A percentile compares a stretch with the other conserved stretches of the same genome.
phyloP scores from a whole-genome alignment of 2,113 vertebrate species.

The Labrus mixtus region DNA sequence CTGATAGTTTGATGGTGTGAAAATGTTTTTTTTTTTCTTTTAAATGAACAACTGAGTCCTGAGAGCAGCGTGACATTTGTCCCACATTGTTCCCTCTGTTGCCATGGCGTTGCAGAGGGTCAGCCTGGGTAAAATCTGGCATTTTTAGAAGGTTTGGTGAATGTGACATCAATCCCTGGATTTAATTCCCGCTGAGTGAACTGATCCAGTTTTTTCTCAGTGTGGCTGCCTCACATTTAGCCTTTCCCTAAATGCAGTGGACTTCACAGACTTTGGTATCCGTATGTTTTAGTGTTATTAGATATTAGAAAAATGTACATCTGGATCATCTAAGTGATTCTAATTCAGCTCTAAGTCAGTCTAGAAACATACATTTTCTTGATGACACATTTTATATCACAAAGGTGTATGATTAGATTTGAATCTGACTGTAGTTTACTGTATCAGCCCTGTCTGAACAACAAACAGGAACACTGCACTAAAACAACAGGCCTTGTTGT shows the following conservation, averaged over 20 bases:
- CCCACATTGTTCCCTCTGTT: slow-evolving; percentile 35
- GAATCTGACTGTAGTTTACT: no score
- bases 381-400: background rate
- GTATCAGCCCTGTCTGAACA: no score
- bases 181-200: slow-evolving; percentile 42
- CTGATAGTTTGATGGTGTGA: background rate
- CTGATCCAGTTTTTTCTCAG: slow-evolving; percentile 12
- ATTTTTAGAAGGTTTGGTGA: slow-evolving; percentile 44
- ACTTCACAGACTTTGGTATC: background rate
- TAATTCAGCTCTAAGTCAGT: no score
- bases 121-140: slow-evolving; percentile 34
- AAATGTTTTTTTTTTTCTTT: no score
- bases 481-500: no score
- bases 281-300: background rate
- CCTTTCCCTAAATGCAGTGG: background rate
- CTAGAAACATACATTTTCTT: background rate
- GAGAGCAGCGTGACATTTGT: slow-evolving; percentile 1
- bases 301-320: background rate
- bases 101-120: background rate
- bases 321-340: background rate
- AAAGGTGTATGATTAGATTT: no score
- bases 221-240: background rate
- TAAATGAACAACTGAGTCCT: background rate
- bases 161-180: slow-evolving; percentile 47
- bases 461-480: no score